Conservation (phyloP, 2,797 vertebrate species). For the Hippoglossus hippoglossus region DNA sequence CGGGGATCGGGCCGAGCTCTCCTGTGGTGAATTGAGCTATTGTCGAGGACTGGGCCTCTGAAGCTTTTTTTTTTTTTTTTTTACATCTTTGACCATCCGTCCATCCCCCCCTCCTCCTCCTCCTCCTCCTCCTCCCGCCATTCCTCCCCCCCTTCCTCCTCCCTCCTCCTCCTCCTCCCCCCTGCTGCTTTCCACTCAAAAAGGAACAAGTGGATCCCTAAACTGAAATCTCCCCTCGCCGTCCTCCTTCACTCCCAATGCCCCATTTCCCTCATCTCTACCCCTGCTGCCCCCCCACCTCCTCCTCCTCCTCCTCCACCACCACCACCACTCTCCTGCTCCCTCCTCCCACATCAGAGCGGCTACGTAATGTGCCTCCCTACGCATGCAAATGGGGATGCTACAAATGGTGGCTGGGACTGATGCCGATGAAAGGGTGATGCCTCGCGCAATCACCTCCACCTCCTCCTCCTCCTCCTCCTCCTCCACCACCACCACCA, state of each 20-base stretch:
- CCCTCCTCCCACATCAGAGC: slow-evolving; percentile 84
- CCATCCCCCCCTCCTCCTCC: slow-evolving; percentile 48
- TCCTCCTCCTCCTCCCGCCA: slow-evolving; percentile 47
- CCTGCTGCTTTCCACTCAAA: slow-evolving; percentile 63
- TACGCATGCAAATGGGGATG: slow-evolving; percentile 93
- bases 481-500: slow-evolving; percentile 79
- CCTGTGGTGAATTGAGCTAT: slow-evolving; percentile 92
- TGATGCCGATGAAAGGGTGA: slow-evolving; percentile 95
- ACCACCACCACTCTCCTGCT: slow-evolving; percentile 71
- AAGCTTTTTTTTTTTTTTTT: slow-evolving; percentile 60
- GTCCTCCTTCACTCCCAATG: slow-evolving; percentile 78
- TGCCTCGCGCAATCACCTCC: slow-evolving; percentile 92
- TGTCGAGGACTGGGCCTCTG: slow-evolving; percentile 88
- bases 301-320: no score
- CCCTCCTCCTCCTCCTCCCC: slow-evolving; percentile 55
- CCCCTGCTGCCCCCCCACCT: slow-evolving; percentile 67
- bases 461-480: slow-evolving; percentile 65
- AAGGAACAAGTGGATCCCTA: slow-evolving; percentile 65
- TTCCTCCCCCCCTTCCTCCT: slow-evolving; percentile 34
- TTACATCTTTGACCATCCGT: slow-evolving; percentile 80
- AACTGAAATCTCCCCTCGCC: slow-evolving; percentile 67
- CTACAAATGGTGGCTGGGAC: slow-evolving; percentile 89
- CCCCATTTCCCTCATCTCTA: slow-evolving; percentile 83
- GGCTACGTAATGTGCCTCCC: slow-evolving; percentile 90
- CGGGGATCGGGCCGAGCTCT: slow-evolving; percentile 86